Evolutionary conservation across 2,113 vertebrate species (phyloP), one percentile per base, ranked within the genome.

Genomic region (Fregetta grallaria): DNA sequence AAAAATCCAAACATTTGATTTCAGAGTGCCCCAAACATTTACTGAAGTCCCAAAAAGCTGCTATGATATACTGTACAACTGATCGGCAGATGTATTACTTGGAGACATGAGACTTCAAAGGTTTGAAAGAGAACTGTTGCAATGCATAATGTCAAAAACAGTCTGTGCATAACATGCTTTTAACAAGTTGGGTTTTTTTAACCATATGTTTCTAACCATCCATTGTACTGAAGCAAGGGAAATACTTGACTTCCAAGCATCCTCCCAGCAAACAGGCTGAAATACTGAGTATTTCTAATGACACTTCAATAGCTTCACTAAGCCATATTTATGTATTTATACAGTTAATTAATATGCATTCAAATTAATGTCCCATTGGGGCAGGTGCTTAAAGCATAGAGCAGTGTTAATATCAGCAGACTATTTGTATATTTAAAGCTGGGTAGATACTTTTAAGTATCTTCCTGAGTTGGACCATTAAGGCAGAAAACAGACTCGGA

Each of bases 101-200:
- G 15, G 40, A 89, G n/a, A 73, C 9, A 36, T 0, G 3, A 34
- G 29, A 55, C n/a, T 53, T 36, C 34, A 66, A 52, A 36, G 12
- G 38, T 42, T 27, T 89, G 8, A 40, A 84, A 86, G 18, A 22
- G 7, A 82, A 47, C 17, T 45, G 12, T 23, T 80, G 36, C 25
- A 94, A 44, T 32, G 13, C 18, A 30, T 45, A 22, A 45, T 21
- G 6, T 47, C 25, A 92, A 88, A 89, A 86, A 2, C 22, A 36
- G n/a, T 15, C 6, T 40, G 26, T 18, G 30, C 18, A 59, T 53
- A 82, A 67, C 10, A 45, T 0, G 0, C 13, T 53, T 13, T 34
- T 65, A 8, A 53, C 45, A 62, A 42, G 14, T 26, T 77, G 12
- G 1, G 1, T 10, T 7, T 74, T 86, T 59, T 42, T 10, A 80